Conservation (phyloP, 2,888 invertebrate genomes). For the Chalcosyrphus nemorum region DNA sequence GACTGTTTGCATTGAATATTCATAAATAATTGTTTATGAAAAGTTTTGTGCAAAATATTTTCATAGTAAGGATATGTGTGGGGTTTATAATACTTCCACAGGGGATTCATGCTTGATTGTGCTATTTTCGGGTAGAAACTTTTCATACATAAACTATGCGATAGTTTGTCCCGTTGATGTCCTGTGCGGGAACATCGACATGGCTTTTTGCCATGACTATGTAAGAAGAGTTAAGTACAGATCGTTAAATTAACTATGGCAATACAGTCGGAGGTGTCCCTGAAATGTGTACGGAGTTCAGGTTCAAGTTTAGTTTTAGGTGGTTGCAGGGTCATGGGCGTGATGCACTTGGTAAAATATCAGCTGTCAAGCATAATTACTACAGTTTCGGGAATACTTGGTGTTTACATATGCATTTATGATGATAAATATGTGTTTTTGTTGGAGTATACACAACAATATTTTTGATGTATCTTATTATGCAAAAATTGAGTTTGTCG, state of each 20-base stretch:
- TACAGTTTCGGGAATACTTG: background rate
- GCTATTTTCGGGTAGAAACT: conserved; percentile 32
- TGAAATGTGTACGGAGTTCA: conserved; percentile 21
- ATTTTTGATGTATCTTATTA: no score
- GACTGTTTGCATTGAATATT: conserved; percentile 48
- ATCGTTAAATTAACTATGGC: conserved; percentile 23
- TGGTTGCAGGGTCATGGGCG: conserved; percentile 17
- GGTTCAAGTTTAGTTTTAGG: conserved; percentile 62
- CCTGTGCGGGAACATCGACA: background rate
- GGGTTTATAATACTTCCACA: background rate
- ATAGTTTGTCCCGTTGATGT: background rate
- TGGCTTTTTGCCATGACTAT: conserved; percentile 59
- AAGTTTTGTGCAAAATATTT: conserved; percentile 48
- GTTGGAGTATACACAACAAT: no score
- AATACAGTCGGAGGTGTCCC: background rate
- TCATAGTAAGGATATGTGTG: background rate
- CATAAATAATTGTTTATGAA: conserved; percentile 66
- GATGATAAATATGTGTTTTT: background rate
- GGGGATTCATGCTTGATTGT: conserved; percentile 22
- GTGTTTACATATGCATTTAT: background rate
- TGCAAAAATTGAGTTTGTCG: no score
- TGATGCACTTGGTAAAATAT: background rate
- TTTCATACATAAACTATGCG: conserved; percentile 41
- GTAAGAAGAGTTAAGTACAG: conserved; percentile 13
- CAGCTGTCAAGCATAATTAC: background rate